phyloP scores from a whole-genome alignment of 1,140 invertebrate species.

The Cepaea nemoralis region DNA sequence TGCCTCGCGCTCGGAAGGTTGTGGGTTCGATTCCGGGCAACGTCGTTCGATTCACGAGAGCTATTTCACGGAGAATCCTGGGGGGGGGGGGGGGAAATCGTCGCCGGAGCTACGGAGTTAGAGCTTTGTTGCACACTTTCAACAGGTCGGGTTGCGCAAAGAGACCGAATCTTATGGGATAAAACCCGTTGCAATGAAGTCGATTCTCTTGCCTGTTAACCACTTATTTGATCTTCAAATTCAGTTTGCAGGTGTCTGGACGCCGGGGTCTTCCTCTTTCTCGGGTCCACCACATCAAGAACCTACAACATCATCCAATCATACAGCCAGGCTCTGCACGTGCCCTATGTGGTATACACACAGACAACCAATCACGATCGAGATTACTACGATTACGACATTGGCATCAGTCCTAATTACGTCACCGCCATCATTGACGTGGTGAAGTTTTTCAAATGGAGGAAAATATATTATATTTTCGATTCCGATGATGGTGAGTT shows the following conservation, averaged over 20 bases:
- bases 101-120: too few species aligned
- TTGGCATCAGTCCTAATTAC: constrained; percentile 90
- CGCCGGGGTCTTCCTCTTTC: constrained; percentile 89
- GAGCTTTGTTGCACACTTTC: too few species aligned
- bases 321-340: constrained; percentile 77
- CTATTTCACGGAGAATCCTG: too few species aligned
- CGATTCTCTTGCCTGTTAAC: too few species aligned
- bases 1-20: too few species aligned
- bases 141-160: too few species aligned
- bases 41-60: too few species aligned
- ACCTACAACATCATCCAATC: constrained; percentile 94
- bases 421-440: constrained; percentile 92
- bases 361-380: constrained; percentile 28
- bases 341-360: constrained; percentile 80
- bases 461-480: constrained; percentile 87
- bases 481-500: constrained; percentile 93
- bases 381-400: constrained; percentile 46
- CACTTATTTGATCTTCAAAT: too few species aligned
- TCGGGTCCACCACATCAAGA: constrained; percentile 90
- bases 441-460: constrained; percentile 89
- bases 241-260: constrained; percentile 92
- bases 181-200: too few species aligned
- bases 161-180: too few species aligned
- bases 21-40: too few species aligned
- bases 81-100: too few species aligned